phyloP scores from a whole-genome alignment of 1,140 invertebrate species.

The Sarcophaga bullata region DNA sequence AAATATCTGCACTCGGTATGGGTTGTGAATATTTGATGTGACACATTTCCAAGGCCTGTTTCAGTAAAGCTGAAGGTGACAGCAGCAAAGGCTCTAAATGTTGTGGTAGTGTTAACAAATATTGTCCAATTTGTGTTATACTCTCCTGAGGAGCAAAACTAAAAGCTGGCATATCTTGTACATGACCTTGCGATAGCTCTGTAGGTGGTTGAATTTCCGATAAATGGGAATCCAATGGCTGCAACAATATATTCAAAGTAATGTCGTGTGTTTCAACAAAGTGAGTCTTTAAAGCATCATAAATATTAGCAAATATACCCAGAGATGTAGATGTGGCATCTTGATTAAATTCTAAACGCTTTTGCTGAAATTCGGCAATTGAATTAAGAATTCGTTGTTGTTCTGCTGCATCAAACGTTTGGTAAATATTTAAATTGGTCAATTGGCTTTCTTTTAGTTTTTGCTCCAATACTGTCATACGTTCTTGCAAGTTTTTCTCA shows the following conservation, averaged over 20 bases:
- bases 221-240: conserved; percentile 69
- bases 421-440: conserved; percentile 50
- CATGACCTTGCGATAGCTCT: conserved; percentile 9
- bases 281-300: conserved; percentile 62
- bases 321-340: conserved; percentile 47
- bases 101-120: conserved; percentile 92
- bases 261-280: conserved; percentile 72
- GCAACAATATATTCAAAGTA: conserved; percentile 74
- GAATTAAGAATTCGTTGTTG: conserved; percentile 50
- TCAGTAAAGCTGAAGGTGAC: conserved; percentile 78
- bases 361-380: conserved; percentile 57
- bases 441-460: conserved; percentile 45
- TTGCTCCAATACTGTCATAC: conserved; percentile 48
- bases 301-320: conserved; percentile 59
- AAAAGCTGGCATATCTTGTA: conserved; percentile 82
- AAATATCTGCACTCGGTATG: conserved; percentile 77
- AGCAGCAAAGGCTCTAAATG: conserved; percentile 90
- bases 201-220: conserved; percentile 57
- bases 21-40: conserved; percentile 72
- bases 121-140: conserved; percentile 93
- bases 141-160: conserved; percentile 93
- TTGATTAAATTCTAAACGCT: conserved; percentile 51
- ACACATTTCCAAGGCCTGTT: conserved; percentile 74
- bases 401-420: conserved; percentile 51
- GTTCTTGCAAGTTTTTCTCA: conserved; percentile 68